These are phyloP conservation scores for Amorpha juglandis DNA, from an alignment of 2,888 invertebrate species.

Conservation along the genomic window DNA sequence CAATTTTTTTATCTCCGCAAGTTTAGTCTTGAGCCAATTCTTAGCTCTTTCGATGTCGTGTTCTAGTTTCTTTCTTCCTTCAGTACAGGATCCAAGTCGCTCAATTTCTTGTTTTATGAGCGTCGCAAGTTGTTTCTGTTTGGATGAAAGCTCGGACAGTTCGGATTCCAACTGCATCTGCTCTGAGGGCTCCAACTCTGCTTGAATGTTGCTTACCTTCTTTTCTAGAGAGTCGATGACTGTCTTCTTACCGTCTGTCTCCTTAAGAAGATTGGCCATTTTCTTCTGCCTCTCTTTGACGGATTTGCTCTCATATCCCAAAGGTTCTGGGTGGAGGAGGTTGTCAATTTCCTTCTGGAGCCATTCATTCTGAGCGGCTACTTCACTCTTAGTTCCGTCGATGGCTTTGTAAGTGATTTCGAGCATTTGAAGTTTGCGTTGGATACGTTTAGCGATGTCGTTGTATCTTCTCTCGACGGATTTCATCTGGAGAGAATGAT, in stretches of 20 bases:
- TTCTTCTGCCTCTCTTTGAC: constrained; percentile 89
- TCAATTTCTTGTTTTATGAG: constrained; percentile 90
- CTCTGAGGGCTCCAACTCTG: constrained; percentile 93
- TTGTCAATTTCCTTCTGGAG: constrained; percentile 89
- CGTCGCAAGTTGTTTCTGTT: constrained; percentile 89
- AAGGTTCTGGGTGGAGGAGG: constrained; percentile 86
- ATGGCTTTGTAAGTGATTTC: constrained; percentile 93
- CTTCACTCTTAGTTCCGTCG: constrained; percentile 91
- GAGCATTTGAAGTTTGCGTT: constrained; percentile 92
- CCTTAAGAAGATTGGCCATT: constrained; percentile 90
- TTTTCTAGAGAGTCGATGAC: constrained; percentile 93
- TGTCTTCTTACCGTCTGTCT: constrained; percentile 92
- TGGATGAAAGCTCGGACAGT: constrained; percentile 88
- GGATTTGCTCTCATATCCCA: constrained; percentile 91
- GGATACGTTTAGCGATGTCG: constrained; percentile 92
- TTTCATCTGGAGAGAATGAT: constrained; percentile 83
- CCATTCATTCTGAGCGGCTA: constrained; percentile 91
- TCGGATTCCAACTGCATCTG: constrained; percentile 90
- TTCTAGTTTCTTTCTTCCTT: constrained; percentile 90
- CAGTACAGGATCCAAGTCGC: constrained; percentile 87
- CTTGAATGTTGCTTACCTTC: constrained; percentile 91
- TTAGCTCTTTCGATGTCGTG: constrained; percentile 90
- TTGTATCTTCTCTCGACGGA: constrained; percentile 92
- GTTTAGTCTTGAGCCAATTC: constrained; percentile 91
- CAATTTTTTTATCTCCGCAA: constrained; percentile 89